Percentiles rank a stretch among this genome's conserved stretches.
Evolutionary conservation across 2,888 invertebrate genomes (phyloP).

Genomic region (Sarcophaga caerulescens): DNA sequence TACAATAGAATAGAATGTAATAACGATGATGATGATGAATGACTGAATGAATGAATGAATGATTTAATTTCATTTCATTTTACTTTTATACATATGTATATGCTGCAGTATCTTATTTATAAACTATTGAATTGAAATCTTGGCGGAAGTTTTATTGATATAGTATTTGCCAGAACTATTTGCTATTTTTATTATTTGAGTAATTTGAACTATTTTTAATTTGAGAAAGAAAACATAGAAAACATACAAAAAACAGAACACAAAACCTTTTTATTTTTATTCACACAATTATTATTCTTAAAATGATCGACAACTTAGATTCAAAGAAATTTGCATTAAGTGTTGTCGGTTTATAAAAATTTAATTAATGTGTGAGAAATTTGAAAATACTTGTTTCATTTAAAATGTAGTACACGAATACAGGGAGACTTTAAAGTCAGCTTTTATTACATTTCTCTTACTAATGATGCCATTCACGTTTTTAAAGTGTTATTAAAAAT

Average conservation of each 20-base stretch:
- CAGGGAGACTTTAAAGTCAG: too few species aligned
- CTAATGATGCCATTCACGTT: too few species aligned
- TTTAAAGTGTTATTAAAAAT: too few species aligned
- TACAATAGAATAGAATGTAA: neutral
- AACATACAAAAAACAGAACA: neutral
- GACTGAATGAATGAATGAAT: constrained; percentile 11
- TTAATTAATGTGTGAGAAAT: too few species aligned
- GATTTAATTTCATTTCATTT: constrained; percentile 28
- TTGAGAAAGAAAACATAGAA: neutral
- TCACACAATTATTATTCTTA: neutral
- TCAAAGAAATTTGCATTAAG: too few species aligned
- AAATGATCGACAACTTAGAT: neutral
- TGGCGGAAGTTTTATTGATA: constrained; percentile 26
- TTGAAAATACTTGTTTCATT: too few species aligned
- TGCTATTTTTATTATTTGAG: constrained; percentile 20
- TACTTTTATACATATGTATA: constrained; percentile 11
- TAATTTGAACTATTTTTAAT: constrained; percentile 17
- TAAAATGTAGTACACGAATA: too few species aligned
- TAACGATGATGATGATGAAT: constrained; percentile 12
- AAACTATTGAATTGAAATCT: constrained; percentile 26
- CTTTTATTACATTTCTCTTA: too few species aligned
- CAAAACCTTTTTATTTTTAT: neutral
- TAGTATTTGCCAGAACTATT: neutral
- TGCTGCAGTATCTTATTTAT: constrained; percentile 22
- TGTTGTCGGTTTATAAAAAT: too few species aligned